phyloP scores from a whole-genome alignment of 2,113 vertebrate genomes.

The Gobio gobio region DNA sequence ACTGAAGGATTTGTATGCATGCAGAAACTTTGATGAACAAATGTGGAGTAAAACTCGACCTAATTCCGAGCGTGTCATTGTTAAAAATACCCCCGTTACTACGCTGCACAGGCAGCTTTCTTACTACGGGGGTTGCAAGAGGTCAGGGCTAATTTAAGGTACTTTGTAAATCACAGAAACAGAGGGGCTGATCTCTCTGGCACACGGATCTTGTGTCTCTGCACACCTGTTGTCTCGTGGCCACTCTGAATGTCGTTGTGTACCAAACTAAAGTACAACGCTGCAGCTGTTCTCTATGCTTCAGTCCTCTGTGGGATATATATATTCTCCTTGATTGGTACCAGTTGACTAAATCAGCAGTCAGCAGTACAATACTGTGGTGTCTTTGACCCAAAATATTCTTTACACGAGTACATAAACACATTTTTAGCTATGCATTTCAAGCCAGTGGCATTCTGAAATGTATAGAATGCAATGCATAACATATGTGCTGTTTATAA shows the following conservation, averaged over 20 bases:
- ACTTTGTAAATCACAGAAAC: conserved; percentile 73
- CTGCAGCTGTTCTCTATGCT: conserved; percentile 10
- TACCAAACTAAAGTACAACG: neutral
- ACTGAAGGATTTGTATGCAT: neutral
- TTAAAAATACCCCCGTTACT: conserved; percentile 54
- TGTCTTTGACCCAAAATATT: neutral
- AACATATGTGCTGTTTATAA: neutral
- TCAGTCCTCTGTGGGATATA: neutral
- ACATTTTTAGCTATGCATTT: neutral
- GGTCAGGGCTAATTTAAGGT: conserved; percentile 74
- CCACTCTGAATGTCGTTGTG: conserved; percentile 51
- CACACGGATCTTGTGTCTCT: conserved; percentile 8
- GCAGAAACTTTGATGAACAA: neutral
- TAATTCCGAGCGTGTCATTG: neutral
- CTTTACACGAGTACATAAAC: neutral
- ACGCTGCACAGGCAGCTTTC: neutral
- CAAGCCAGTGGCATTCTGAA: neutral
- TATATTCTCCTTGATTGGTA: neutral
- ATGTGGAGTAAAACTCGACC: neutral
- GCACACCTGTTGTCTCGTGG: conserved; percentile 75
- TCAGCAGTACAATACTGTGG: neutral
- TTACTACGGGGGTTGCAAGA: conserved; percentile 23
- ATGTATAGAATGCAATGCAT: neutral
- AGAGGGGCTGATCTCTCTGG: conserved; percentile 67
- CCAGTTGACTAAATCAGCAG: neutral